Base-by-base conservation (phyloP, 2,797 vertebrate genomes). In the Diplodus sargus region DNA sequence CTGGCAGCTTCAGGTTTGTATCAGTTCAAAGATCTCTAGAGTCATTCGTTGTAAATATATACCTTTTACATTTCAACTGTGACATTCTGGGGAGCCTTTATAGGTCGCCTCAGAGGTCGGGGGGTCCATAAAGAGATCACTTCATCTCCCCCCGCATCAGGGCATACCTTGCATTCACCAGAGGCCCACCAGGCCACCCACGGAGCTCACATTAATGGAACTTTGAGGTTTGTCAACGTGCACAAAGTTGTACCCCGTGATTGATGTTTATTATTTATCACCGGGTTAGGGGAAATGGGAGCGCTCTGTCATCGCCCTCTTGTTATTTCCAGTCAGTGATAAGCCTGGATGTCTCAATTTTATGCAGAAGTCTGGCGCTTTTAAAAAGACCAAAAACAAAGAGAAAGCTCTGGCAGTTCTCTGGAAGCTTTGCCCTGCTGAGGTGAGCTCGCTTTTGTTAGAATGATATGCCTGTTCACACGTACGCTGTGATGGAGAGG, bases 91-190 rank as follows among this genome's bases (percentile, higher is more conserved):
- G 34, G 59, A 82, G 62, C 58, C 66, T 73, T 67, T 81, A 80
- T n/a, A 71, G 34, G 57, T 63, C 64, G 2, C 47, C 63, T 80
- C 51, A 72, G 56, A 74, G 72, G 70, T 85, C 73, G 76, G 70
- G 66, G 70, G 57, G 58, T 76, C 72, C 65, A 67, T 56, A 70
- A 52, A 78, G 48, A 76, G 59, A 78, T 75, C 5, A 45, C 53
- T 56, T 78, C 85, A 85, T 91, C 81, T 84, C 48, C 56, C 49
- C 66, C 71, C 61, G 22, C 72, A 82, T 87, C 79, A 78, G 76
- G 54, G 70, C 87, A 90, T 91, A 89, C 88, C 76, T 91, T 30
- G 11, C 76, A 87, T 90, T 85, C 83, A 88, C 52, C 61, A 52
- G 67, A 82, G 61, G 54, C 71, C 79, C 75, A 39, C 43, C 16